Conservation (phyloP, 2,797 vertebrate species). For the Anolis apletophallus region DNA sequence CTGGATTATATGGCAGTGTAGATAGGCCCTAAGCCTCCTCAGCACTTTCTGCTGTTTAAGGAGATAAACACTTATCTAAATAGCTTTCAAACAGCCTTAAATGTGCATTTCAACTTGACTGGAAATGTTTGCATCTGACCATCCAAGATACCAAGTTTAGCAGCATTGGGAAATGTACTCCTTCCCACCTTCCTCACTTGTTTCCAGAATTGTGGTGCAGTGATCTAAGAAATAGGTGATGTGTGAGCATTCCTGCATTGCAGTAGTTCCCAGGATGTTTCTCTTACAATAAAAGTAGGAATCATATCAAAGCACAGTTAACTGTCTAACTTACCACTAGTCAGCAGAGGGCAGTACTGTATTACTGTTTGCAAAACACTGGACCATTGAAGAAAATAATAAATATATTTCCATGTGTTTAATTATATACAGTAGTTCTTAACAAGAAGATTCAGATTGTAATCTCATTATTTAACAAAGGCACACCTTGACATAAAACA, state of each 20-base stretch:
- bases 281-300: constrained; percentile 12
- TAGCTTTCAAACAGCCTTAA: background rate
- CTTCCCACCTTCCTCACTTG: background rate
- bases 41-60: background rate
- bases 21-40: background rate
- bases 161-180: background rate
- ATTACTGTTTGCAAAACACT: background rate
- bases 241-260: rapidly evolving
- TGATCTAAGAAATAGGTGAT: rapidly evolving
- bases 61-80: background rate
- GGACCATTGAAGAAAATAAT: no score
- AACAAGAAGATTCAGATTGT: background rate
- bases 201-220: rapidly evolving
- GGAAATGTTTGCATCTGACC: background rate
- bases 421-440: background rate
- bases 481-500: background rate
- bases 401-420: background rate
- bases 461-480: background rate
- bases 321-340: background rate
- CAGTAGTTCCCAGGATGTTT: background rate
- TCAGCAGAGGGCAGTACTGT: constrained; percentile 19
- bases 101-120: background rate
- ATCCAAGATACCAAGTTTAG: background rate
- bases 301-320: background rate
- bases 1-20: no score